Evolutionary conservation across 2,888 invertebrate species (phyloP).

Genomic region (Drosophila vallismaia): DNA sequence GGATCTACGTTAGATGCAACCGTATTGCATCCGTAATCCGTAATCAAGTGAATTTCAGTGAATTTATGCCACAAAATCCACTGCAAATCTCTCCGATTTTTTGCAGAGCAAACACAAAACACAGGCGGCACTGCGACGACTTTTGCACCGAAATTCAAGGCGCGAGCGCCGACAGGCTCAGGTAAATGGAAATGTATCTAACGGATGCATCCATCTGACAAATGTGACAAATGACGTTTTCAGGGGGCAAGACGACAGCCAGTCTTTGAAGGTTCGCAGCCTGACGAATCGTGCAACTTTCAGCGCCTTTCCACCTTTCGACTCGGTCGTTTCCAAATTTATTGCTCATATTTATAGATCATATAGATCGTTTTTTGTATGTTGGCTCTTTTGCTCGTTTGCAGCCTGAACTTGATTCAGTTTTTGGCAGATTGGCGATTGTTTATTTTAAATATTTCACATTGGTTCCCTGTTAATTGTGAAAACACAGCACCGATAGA

Average conservation of each 20-base stretch:
- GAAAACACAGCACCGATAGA: constrained; percentile 4
- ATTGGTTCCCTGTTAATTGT: constrained; percentile 61
- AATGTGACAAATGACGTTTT: constrained; percentile 56
- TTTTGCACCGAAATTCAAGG: constrained; percentile 93
- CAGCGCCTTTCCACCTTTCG: constrained; percentile 34
- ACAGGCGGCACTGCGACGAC: constrained; percentile 84
- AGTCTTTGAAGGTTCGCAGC: constrained; percentile 31
- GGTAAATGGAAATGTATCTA: constrained; percentile 69
- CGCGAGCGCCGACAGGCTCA: constrained; percentile 86
- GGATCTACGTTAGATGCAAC: constrained; percentile 8
- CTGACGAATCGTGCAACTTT: constrained; percentile 39
- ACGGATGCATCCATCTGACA: constrained; percentile 36
- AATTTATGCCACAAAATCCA: neutral
- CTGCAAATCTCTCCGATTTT: constrained; percentile 33
- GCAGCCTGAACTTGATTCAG: constrained; percentile 60
- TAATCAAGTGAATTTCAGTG: constrained; percentile 28
- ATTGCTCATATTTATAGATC: constrained; percentile 64
- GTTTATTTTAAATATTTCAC: constrained; percentile 69
- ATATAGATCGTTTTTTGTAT: constrained; percentile 28
- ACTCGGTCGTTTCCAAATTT: constrained; percentile 50
- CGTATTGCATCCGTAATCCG: constrained; percentile 16
- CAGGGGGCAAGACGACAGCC: constrained; percentile 25
- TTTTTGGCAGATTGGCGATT: constrained; percentile 33
- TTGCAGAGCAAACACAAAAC: constrained; percentile 62
- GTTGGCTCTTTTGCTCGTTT: constrained; percentile 7